Evolutionary conservation across 2,888 invertebrate genomes (phyloP), one percentile per base, ranked within the genome.

Genomic region (Lacanobia oleracea): DNA sequence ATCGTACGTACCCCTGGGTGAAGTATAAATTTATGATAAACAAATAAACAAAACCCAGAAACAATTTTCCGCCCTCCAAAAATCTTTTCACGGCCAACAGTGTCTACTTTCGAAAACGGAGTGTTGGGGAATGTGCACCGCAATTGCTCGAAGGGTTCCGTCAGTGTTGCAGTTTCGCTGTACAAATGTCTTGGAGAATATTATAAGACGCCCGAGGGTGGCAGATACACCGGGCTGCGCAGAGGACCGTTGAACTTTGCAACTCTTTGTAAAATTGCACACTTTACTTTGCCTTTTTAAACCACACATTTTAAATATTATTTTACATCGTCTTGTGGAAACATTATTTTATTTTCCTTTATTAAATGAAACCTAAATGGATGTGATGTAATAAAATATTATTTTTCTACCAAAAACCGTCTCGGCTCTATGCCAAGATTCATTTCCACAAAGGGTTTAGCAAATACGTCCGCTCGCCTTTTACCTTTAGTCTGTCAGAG

Each of bases 221-320:
- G 62, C 77, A 77, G 75, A 69, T 80, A 75, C 53, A 65, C 77
- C 65, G 23, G 21, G 45, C 66, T 64, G 72, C 65, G 60, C 72
- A 33, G 27, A 69, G 83, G 72, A 84, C 76, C 75, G 77, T 82
- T 86, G 79, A 87, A 86, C 87, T 81, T 86, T 81, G 69, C 69
- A 85, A 77, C 82, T 84, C 86, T 86, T 84, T 85, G 81, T 77
- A 48, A 86, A 78, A 88, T 85, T 85, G 82, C 80, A 81, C 70
- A 80, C 74, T 72, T 12, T 54, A 72, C 72, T 62, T 78, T 72
- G 63, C 67, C 82, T 80, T 67, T 77, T 80, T 66, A 51, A 56
- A 75, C 71, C 48, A 59, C 57, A 75, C 62, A 67, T 74, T 78
- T 75, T 72, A 67, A 72, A 68, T 53, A 70, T 67, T 63, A 72